Evolutionary conservation across 2,797 vertebrate genomes (phyloP), one percentile per base, ranked within the genome.

Genomic region (Manis crassicaudata): DNA sequence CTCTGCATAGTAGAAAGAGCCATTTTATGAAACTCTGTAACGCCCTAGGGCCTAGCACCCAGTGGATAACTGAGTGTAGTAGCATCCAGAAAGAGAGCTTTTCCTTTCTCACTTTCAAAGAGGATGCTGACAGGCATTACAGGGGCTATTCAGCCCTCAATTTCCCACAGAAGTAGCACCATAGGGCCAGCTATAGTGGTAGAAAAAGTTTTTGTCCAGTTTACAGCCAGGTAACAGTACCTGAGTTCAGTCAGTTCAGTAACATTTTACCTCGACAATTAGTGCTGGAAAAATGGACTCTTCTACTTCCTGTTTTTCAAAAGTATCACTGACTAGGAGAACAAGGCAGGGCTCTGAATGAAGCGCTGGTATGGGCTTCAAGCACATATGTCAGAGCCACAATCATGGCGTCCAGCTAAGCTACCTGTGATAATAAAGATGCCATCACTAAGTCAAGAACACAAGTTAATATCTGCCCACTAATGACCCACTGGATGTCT

Each of bases 241-340:
- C 52, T 54, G 27, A 77, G 50, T 79, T 95, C 58, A n/a, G 37
- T 54, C 29, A 80, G 25, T 43, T 88, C 70, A 43, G 32, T 43
- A 92, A 86, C 40, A n/a, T 32, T 90, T 86, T 77, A 81, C 79
- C 52, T 72, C 87, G 73, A 81, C n/a, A 52, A 27, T 67, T 60
- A 76, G 56, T 46, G 68, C 88, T 84, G 79, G 85, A 70, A 62
- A 76, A 94, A 88, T 52, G 73, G 29, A 93, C 85, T 83, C 63
- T 62, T 56, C 82, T 67, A 96, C 90, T 97, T 96, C 97, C 96
- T 97, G 95, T 96, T 97, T 97, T 96, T 95, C 81, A 92, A 80
- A 95, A 72, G 77, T 85, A 58, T 86, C 56, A 21, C 56, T 86
- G 93, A 60, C 65, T 37, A 56, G 76, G 14, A 37, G 46, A 92